Evolutionary conservation across 2,797 vertebrate species (phyloP), one percentile per base, ranked within the genome.

Genomic region (Euthynnus affinis): DNA sequence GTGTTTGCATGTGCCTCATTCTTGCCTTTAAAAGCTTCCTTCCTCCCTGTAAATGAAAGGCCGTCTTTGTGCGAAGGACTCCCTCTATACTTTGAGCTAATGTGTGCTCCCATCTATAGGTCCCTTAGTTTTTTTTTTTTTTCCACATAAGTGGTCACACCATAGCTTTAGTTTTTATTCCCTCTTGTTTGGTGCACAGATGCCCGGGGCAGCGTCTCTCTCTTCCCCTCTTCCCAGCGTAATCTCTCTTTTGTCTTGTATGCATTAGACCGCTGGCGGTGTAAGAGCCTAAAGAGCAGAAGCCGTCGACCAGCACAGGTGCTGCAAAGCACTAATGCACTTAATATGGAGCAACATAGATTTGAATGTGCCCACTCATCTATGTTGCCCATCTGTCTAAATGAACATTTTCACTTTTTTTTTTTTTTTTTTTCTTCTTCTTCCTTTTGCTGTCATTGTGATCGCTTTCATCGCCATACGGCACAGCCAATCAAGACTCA

Each of bases 211-310:
- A 22, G 34, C 46, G 48, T 76, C 66, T 81, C 42, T 80, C 48
- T 81, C 65, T 40, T 46, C 20, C 58, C 53, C 56, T 58, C 71
- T 62, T 78, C 46, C 49, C 40, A 34, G 27, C 25, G 62, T 91
- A 75, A 86, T 84, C 81, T 83, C 25, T 76, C 66, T 76, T 89
- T 91, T 90, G 86, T 92, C 78, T 89, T 58, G 70, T 23, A 49
- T 83, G 79, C 83, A 89, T 90, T 89, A 67, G 85, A 76, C 60
- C 42, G 23, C 65, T 55, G 53, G 57, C 61, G 17, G 42, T 71
- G 60, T 49, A 29, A 60, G 65, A 84, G 76, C 71, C 69, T 34
- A 67, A 83, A 80, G 70, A 71, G 74, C 60, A 14, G 6, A 29
- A 8, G 40, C 60, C 8, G 7, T 79, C 71, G 49, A 59, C 53